These are phyloP conservation scores for Erpetoichthys calabaricus DNA, from an alignment of 2,797 vertebrate genomes.

Conservation along the genomic window DNA sequence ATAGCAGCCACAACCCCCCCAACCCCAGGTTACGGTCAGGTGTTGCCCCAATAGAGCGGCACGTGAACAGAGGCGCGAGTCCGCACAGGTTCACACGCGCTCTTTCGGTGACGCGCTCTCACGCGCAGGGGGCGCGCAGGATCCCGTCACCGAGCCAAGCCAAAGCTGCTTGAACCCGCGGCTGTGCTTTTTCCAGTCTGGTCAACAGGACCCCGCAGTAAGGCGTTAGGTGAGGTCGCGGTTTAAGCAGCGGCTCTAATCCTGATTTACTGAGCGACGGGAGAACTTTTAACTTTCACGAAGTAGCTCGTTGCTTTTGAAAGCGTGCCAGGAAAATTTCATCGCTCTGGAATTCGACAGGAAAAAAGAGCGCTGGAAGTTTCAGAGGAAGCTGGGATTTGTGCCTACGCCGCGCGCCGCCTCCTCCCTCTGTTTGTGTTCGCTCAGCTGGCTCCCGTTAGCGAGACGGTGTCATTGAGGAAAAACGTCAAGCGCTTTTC, in stretches of 20 bases:
- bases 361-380: slow-evolving; percentile 73
- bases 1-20: too few species aligned
- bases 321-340: slow-evolving; percentile 82
- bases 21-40: too few species aligned
- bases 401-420: slow-evolving; percentile 46
- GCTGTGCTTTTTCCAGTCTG: slow-evolving; percentile 2
- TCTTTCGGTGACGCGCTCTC: too few species aligned
- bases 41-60: too few species aligned
- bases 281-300: slow-evolving; percentile 37
- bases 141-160: too few species aligned
- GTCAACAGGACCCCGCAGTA: too few species aligned
- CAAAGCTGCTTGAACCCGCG: slow-evolving; percentile 24
- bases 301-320: slow-evolving; percentile 55
- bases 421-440: slow-evolving; percentile 63
- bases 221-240: slow-evolving; percentile 54
- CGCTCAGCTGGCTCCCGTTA: slow-evolving; percentile 44
- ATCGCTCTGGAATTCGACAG: slow-evolving; percentile 91
- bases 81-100: too few species aligned
- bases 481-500: slow-evolving; percentile 57
- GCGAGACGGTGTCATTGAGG: slow-evolving; percentile 36
- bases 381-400: slow-evolving; percentile 78
- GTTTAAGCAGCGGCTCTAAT: slow-evolving; percentile 51
- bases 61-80: too few species aligned
- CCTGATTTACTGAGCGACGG: slow-evolving; percentile 53
- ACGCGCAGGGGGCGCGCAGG: too few species aligned